A percentile compares a stretch with the other conserved stretches of the same genome.
Evolutionary conservation across 2,797 vertebrate species (phyloP).

Genomic region (Rhodeus uyekii): DNA sequence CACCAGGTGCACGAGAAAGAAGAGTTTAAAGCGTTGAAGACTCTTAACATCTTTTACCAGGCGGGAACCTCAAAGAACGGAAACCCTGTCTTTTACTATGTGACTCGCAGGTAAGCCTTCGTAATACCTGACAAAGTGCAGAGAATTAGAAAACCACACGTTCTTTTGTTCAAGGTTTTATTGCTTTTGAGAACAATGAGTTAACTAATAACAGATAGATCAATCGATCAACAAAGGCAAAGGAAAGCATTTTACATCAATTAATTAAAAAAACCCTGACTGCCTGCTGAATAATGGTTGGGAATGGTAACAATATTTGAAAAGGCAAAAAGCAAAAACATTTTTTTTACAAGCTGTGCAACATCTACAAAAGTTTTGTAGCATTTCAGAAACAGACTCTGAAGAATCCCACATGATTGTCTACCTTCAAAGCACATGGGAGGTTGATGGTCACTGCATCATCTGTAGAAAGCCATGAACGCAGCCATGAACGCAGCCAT

Average conservation of each 20-base stretch:
- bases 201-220: background rate
- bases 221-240: background rate
- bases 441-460: background rate
- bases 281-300: background rate
- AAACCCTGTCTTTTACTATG: constrained; percentile 97
- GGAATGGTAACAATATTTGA: background rate
- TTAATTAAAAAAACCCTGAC: background rate
- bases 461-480: constrained; percentile 19
- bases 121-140: background rate
- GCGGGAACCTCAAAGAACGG: constrained; percentile 95
- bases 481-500: background rate
- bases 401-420: background rate
- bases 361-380: background rate
- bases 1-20: constrained; percentile 98
- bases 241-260: background rate
- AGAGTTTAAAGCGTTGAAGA: constrained; percentile 97
- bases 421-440: background rate
- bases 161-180: background rate
- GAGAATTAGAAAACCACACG: background rate
- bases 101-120: constrained; percentile 88
- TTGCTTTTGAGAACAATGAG: background rate
- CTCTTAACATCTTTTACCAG: constrained; percentile 98
- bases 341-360: background rate
- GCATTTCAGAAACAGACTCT: background rate
- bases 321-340: background rate